Evolutionary conservation across 2,888 invertebrate genomes (phyloP), one percentile per base, ranked within the genome.

Genomic region (Platypus cylindrus): DNA sequence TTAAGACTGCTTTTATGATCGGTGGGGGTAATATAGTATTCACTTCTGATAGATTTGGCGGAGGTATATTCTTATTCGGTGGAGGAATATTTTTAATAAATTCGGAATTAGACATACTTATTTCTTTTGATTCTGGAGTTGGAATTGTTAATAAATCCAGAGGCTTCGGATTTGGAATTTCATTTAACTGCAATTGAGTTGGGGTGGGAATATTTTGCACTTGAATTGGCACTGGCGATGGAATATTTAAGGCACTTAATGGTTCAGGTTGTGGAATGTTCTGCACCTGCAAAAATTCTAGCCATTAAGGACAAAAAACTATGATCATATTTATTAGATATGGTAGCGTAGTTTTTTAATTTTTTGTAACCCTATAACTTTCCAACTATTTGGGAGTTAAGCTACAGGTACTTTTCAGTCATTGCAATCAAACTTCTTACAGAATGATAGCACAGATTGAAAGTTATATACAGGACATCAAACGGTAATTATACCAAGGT

Each of bases 141-240:
- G 73, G 71, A 43, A 71, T 68, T 45, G 68, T 68, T 45, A 68
- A 61, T 31, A 69, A 61, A 48, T 75, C 75, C 49, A 73, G 54
- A 29, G 74, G 73, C 45, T 73, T 70, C 1, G 72, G 71, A 45
- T 71, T 71, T 5, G 72, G 71, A 41, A 73, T 73, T 45, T 71
- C 70, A 48, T 66, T 73, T 30, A 73, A 50, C 42, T 72, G 68
- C 30, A 72, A 63, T 3, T 73, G 70, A 48, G 67, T 66, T 1
- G 75, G 73, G 2, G 72, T 68, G 14, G 74, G 73, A 49, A 75
- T 73, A 40, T 70, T 70, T 49, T 73, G 71, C 11, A 71, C 63
- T 49, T 73, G 62, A 17, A 62, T 44, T 1, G 62, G 60, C 8
- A 62, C 60, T 4, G 64, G 62, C 22, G 62, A 61, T 12, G 66